Conservation (phyloP, 1,140 invertebrate species). For the Eriocheir sinensis region DNA sequence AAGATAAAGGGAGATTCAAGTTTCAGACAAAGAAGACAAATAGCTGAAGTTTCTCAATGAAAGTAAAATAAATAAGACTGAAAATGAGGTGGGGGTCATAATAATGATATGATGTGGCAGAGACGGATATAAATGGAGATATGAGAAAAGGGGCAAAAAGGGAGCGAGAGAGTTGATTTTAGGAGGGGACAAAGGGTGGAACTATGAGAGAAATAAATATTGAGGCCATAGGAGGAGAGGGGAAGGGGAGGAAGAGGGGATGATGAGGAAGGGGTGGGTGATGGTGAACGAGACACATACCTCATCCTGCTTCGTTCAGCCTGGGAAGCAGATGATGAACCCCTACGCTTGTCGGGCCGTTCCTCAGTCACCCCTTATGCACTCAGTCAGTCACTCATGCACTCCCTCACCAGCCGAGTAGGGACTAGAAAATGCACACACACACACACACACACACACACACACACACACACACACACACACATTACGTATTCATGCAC, state of each 20-base stretch:
- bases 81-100: background rate
- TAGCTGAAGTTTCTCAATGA: background rate
- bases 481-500: too few relatives aligned
- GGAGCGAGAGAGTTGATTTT: slow-evolving; percentile 10
- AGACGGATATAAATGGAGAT: background rate
- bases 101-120: background rate
- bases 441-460: too few relatives aligned
- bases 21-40: background rate
- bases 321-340: background rate
- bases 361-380: too few relatives aligned
- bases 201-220: background rate
- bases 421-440: too few relatives aligned
- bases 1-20: background rate
- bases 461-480: too few relatives aligned
- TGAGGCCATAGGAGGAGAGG: slow-evolving; percentile 7
- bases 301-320: background rate
- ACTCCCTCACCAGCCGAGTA: too few relatives aligned
- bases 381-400: too few relatives aligned
- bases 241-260: background rate
- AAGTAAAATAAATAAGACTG: background rate
- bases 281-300: background rate
- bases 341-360: too few relatives aligned
- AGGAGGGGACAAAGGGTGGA: background rate
- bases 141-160: background rate
- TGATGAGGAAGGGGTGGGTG: background rate